Conservation (phyloP, 1,140 invertebrate genomes). For the Metaphire vulgaris region DNA sequence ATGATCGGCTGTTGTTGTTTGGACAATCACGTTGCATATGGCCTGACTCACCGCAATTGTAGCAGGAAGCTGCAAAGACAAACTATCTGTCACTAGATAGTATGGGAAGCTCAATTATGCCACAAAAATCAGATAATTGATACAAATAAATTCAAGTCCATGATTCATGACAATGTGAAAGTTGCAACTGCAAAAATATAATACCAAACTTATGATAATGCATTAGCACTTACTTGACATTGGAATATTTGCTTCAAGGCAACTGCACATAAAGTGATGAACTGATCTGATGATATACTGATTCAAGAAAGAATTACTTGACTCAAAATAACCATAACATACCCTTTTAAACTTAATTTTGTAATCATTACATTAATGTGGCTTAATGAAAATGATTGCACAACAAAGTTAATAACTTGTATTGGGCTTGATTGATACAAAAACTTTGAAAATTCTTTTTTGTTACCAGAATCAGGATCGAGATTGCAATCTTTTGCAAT, state of each 20-base stretch:
- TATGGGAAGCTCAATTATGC: not conserved
- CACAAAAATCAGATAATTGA: not conserved
- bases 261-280: no score
- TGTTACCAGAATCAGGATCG: conserved; percentile 22
- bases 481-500: conserved; percentile 71
- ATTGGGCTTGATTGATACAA: not conserved
- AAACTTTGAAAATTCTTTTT: not conserved
- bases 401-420: no score
- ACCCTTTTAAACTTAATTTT: no score
- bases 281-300: no score
- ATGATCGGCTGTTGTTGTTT: conserved; percentile 42
- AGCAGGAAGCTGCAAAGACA: conserved; percentile 26
- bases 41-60: conserved; percentile 29
- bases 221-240: not conserved
- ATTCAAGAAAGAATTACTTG: no score
- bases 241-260: not conserved
- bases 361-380: no score
- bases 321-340: no score
- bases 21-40: conserved; percentile 30
- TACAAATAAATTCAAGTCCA: not conserved
- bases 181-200: not conserved
- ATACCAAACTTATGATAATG: not conserved
- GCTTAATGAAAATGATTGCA: no score
- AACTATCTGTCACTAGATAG: not conserved
- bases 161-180: not conserved